Conservation (phyloP, 2,113 vertebrate species). For the Crotalus tigris region DNA sequence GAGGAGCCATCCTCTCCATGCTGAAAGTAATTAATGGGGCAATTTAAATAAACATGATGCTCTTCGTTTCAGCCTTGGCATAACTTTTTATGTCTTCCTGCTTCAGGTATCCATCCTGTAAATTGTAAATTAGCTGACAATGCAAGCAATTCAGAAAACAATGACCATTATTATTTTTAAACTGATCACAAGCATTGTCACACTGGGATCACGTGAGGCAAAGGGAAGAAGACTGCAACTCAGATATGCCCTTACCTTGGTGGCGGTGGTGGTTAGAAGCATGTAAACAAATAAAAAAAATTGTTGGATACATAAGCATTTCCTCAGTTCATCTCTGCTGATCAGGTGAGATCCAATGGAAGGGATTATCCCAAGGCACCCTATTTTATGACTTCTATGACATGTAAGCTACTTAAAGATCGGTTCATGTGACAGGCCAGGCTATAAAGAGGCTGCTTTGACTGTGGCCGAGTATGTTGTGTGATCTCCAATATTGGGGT, state of each 20-base stretch:
- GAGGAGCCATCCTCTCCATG: background rate
- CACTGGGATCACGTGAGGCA: background rate
- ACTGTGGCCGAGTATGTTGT: background rate
- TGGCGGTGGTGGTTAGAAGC: background rate
- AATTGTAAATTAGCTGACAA: background rate
- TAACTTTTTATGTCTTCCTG: background rate
- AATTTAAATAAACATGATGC: background rate
- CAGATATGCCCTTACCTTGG: background rate
- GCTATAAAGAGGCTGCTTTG: background rate
- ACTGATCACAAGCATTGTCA: background rate
- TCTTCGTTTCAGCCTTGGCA: background rate
- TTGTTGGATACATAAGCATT: background rate
- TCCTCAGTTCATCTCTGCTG: background rate
- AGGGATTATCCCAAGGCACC: background rate
- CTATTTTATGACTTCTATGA: background rate
- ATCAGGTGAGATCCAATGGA: background rate
- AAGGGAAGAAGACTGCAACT: background rate
- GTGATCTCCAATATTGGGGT: background rate
- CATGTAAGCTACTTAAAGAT: background rate
- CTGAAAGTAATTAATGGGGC: background rate
- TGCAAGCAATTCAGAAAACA: background rate
- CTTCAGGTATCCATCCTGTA: background rate
- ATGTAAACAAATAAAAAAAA: background rate
- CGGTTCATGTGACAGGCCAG: background rate
- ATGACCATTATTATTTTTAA: background rate